A percentile compares a stretch with the other conserved stretches of the same genome.
Evolutionary conservation across 1,140 invertebrate genomes (phyloP).

Genomic region (Onthophagus taurus): DNA sequence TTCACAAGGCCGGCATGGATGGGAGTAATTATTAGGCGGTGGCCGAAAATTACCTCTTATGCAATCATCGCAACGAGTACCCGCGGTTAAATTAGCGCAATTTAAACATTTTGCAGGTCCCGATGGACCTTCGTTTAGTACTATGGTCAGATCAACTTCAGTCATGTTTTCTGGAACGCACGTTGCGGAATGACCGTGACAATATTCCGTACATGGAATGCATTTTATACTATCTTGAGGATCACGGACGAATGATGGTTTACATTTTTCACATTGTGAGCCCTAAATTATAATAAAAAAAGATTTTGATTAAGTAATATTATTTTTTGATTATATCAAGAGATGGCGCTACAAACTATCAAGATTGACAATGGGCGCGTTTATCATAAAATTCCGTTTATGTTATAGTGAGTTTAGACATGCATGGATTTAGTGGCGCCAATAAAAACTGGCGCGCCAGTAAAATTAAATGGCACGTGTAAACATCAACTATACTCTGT

Average conservation of each 20-base stretch:
- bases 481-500: too few species aligned
- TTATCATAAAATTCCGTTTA: too few species aligned
- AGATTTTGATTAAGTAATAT: too few species aligned
- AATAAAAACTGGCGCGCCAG: too few species aligned
- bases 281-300: constrained; percentile 40
- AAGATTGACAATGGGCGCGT: too few species aligned
- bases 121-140: constrained; percentile 46
- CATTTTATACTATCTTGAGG: constrained; percentile 78
- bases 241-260: constrained; percentile 83
- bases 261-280: constrained; percentile 78
- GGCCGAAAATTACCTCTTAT: constrained; percentile 54
- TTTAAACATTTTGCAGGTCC: constrained; percentile 71
- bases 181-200: constrained; percentile 76
- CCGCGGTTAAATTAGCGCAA: constrained; percentile 78
- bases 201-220: constrained; percentile 78
- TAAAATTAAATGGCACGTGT: too few species aligned
- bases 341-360: too few species aligned
- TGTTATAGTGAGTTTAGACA: too few species aligned
- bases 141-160: constrained; percentile 23
- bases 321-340: too few species aligned
- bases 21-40: background rate
- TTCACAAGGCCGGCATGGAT: constrained; percentile 66
- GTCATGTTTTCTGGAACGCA: constrained; percentile 57
- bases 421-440: too few species aligned
- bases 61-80: constrained; percentile 76